A percentile compares a stretch with the other conserved stretches of the same genome.
Evolutionary conservation across 2,113 vertebrate species (phyloP).

Genomic region (Embiotoca jacksoni): DNA sequence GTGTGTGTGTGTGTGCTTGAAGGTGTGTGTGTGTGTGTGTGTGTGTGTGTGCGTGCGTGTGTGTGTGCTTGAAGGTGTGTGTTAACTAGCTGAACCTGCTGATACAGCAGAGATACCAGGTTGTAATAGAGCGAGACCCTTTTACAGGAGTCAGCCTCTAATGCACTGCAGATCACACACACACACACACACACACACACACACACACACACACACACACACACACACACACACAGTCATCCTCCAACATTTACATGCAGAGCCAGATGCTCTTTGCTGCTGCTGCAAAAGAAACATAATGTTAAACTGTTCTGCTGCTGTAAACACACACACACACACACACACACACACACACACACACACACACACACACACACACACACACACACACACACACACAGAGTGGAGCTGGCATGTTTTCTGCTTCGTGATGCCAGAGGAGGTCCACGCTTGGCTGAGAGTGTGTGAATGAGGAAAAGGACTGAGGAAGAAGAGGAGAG

Average conservation of each 20-base stretch:
- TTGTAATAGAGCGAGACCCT: constrained; percentile 36
- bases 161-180: constrained; percentile 26
- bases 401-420: background rate
- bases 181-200: constrained; percentile 25
- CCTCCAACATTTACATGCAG: background rate
- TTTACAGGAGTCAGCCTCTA: constrained; percentile 46
- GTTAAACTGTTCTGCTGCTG: constrained; percentile 16
- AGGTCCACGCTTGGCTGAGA: background rate
- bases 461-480: background rate
- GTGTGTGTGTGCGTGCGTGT: no score
- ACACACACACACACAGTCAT: constrained; percentile 11
- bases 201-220: constrained; percentile 27
- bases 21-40: background rate
- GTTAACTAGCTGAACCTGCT: constrained; percentile 38
- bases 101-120: constrained; percentile 53
- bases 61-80: no score
- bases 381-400: background rate
- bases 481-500: no score
- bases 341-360: background rate
- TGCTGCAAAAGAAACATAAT: constrained; percentile 4
- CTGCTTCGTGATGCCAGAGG: background rate
- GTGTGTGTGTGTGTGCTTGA: background rate
- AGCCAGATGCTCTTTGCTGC: background rate
- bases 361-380: background rate
- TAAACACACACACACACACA: constrained; percentile 6